phyloP scores from a whole-genome alignment of 2,888 invertebrate species.

The Synanthedon myopaeformis region DNA sequence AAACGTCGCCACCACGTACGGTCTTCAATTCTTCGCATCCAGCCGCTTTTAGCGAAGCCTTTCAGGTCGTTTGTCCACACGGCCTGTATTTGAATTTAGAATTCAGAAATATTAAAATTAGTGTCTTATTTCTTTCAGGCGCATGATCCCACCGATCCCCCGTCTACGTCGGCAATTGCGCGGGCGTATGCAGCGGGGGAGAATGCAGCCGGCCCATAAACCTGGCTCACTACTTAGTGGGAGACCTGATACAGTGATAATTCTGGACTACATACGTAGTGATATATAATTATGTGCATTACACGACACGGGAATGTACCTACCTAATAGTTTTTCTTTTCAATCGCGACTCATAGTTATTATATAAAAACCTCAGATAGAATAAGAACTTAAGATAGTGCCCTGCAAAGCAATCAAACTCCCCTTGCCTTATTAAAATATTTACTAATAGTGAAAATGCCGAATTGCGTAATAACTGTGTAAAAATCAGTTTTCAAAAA shows the following conservation, averaged over 20 bases:
- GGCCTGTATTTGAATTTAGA: too few relatives aligned
- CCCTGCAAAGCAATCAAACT: neutral
- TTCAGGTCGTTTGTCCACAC: too few relatives aligned
- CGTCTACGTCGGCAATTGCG: conserved; percentile 24
- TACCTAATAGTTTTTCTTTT: conserved; percentile 1
- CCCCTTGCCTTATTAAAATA: too few relatives aligned
- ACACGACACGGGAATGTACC: neutral
- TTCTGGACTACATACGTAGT: conserved; percentile 12
- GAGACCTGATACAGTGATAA: conserved; percentile 14
- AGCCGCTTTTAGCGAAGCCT: too few relatives aligned
- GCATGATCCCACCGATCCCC: conserved; percentile 43
- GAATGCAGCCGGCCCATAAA: conserved; percentile 25
- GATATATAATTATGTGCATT: conserved; percentile 2
- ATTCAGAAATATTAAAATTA: too few relatives aligned
- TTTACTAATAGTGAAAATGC: too few relatives aligned
- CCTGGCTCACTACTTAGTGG: conserved; percentile 15
- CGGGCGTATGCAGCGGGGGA: conserved; percentile 11
- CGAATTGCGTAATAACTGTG: too few relatives aligned
- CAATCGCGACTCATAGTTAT: neutral
- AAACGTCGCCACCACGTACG: too few relatives aligned
- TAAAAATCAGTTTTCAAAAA: too few relatives aligned
- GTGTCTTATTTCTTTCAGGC: conserved; percentile 37
- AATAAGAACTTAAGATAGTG: neutral
- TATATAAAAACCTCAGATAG: neutral
- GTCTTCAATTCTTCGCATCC: too few relatives aligned